A percentile compares a stretch with the other conserved stretches of the same genome.
Conservation (phyloP, 2,797 vertebrate species). For the Hipposideros larvatus region DNA sequence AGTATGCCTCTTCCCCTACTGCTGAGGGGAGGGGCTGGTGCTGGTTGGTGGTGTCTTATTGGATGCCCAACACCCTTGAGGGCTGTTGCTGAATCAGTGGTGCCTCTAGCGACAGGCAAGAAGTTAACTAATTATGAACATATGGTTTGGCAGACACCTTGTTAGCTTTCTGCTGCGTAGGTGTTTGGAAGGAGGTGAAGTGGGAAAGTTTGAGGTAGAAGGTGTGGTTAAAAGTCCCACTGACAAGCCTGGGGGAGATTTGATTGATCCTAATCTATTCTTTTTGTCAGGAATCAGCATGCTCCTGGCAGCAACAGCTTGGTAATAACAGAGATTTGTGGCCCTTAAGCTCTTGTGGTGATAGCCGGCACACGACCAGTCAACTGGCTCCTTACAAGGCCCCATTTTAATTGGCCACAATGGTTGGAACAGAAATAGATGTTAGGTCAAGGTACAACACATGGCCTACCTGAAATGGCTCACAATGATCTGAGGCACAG, state of each 20-base stretch:
- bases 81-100: conserved; percentile 86
- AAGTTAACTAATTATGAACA: conserved; percentile 91
- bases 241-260: conserved; percentile 89
- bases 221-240: conserved; percentile 90
- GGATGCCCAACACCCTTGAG: conserved; percentile 86
- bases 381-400: conserved; percentile 83
- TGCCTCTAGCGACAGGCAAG: conserved; percentile 87
- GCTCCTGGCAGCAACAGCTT: conserved; percentile 91
- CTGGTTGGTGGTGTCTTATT: conserved; percentile 83
- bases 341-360: conserved; percentile 90
- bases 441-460: conserved; percentile 93
- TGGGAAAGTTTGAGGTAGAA: conserved; percentile 88
- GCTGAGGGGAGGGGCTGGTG: conserved; percentile 83
- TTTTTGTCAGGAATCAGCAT: conserved; percentile 90
- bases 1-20: conserved; percentile 82
- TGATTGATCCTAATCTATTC: conserved; percentile 90
- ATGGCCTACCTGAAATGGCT: conserved; percentile 92
- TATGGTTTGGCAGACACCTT: conserved; percentile 91
- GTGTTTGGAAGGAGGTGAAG: conserved; percentile 86
- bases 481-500: conserved; percentile 90
- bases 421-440: conserved; percentile 88
- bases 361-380: conserved; percentile 86
- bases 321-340: conserved; percentile 91
- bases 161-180: conserved; percentile 87
- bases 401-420: conserved; percentile 91